A percentile compares a stretch with the other conserved stretches of the same genome.
These are phyloP conservation scores for Lutraria rhynchaena DNA, from an alignment of 1,140 invertebrate species.

Conservation along the genomic window DNA sequence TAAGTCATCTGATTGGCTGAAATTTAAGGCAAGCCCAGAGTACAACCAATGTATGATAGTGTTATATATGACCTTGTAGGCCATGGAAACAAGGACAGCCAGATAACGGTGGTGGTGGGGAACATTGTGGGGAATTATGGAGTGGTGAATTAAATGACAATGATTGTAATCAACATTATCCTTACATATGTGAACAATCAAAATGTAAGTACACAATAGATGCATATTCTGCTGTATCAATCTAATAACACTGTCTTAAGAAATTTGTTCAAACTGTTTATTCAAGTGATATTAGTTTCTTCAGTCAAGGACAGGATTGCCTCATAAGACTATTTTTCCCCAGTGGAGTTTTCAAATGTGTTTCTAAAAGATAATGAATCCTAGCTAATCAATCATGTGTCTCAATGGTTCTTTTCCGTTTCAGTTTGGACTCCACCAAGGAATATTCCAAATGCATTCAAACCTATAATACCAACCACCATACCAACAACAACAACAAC, in stretches of 20 bases:
- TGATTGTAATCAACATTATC: constrained; percentile 53
- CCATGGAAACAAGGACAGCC: constrained; percentile 45
- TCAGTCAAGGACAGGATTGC: too few relatives aligned
- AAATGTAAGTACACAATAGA: constrained; percentile 40
- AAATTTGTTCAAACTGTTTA: background rate
- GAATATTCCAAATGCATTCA: constrained; percentile 33
- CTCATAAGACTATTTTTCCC: too few relatives aligned
- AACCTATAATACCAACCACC: constrained; percentile 10
- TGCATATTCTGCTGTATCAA: background rate
- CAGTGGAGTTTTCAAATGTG: too few relatives aligned
- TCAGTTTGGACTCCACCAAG: constrained; percentile 52
- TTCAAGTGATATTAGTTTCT: background rate
- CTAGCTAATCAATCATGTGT: too few relatives aligned
- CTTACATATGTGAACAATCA: constrained; percentile 52
- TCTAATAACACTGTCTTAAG: background rate
- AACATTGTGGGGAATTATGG: constrained; percentile 58
- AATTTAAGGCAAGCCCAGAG: too few relatives aligned
- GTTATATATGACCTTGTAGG: background rate
- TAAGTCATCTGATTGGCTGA: too few relatives aligned
- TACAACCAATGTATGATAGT: too few relatives aligned
- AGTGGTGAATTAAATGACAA: constrained; percentile 53
- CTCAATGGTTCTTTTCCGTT: too few relatives aligned
- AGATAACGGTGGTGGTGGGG: constrained; percentile 34
- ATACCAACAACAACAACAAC: constrained; percentile 1
- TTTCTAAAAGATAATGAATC: too few relatives aligned